These are phyloP conservation scores for Prionailurus bengalensis DNA, from an alignment of 2,113 vertebrate genomes.

Conservation along the genomic window DNA sequence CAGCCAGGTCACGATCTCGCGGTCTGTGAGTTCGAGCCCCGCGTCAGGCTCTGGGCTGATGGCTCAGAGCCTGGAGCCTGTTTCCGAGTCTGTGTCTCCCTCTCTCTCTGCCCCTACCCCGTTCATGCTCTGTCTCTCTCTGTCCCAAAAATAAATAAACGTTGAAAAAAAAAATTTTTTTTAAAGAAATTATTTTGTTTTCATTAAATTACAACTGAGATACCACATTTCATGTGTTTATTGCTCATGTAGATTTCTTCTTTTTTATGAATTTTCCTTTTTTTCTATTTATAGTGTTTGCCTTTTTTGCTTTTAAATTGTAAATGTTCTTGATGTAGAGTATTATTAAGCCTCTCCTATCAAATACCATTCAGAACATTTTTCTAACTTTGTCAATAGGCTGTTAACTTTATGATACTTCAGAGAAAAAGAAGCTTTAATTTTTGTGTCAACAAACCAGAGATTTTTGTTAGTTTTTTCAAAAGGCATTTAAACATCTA, in stretches of 20 bases:
- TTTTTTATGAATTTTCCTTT: slow-evolving; percentile 19
- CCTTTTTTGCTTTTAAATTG: not conserved
- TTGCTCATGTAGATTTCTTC: slow-evolving; percentile 3
- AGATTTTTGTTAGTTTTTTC: not conserved
- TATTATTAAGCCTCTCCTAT: not conserved
- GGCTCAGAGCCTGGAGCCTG: too few species aligned
- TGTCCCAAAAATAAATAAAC: too few species aligned
- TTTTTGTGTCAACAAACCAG: slow-evolving; percentile 14
- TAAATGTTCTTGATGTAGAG: not conserved
- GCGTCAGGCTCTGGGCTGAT: too few species aligned
- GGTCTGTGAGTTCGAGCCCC: too few species aligned
- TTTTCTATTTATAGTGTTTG: not conserved
- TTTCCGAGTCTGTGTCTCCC: too few species aligned
- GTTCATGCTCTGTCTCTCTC: too few species aligned
- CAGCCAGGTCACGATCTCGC: too few species aligned
- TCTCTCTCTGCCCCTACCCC: too few species aligned
- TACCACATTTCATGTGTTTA: not conserved
- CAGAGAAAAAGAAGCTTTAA: not conserved
- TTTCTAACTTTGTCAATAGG: not conserved
- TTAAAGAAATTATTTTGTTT: slow-evolving; percentile 22
- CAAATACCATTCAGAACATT: not conserved
- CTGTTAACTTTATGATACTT: not conserved
- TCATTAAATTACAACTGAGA: slow-evolving; percentile 41
- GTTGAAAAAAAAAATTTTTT: too few species aligned
- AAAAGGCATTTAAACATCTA: slow-evolving; percentile 11